Conservation (phyloP, 2,888 invertebrate genomes). For the Teinopalpus imperialis region DNA sequence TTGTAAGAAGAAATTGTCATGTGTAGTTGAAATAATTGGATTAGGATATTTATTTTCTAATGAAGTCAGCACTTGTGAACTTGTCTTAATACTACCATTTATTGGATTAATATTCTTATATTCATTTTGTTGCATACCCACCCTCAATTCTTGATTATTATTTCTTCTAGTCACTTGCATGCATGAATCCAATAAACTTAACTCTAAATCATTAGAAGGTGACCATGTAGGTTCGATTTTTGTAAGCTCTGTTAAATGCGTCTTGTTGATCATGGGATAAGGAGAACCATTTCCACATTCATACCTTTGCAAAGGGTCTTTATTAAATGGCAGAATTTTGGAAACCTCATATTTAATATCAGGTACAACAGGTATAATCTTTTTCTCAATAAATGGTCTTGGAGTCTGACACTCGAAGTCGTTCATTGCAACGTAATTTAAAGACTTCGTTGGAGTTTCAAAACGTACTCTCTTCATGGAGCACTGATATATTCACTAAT, state of each 20-base stretch:
- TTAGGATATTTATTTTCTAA: constrained; percentile 38
- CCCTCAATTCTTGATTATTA: constrained; percentile 19
- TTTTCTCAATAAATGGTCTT: constrained; percentile 57
- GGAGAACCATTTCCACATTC: constrained; percentile 62
- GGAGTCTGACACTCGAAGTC: constrained; percentile 69
- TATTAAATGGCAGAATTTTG: constrained; percentile 44
- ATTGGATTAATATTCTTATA: too few relatives aligned
- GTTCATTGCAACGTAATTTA: constrained; percentile 45
- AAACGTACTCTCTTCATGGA: constrained; percentile 75
- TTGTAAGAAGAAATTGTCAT: constrained; percentile 62
- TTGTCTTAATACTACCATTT: neutral
- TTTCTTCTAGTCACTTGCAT: constrained; percentile 41
- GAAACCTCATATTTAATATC: constrained; percentile 34
- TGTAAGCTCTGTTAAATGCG: constrained; percentile 34
- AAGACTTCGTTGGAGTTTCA: constrained; percentile 45
- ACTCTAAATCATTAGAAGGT: constrained; percentile 64
- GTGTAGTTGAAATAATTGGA: constrained; percentile 46
- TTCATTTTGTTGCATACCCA: too few relatives aligned
- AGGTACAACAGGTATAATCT: constrained; percentile 37
- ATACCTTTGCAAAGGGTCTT: constrained; percentile 59
- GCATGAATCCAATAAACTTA: constrained; percentile 63
- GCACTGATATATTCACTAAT: too few relatives aligned
- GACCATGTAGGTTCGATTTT: constrained; percentile 40
- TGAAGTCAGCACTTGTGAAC: constrained; percentile 36
- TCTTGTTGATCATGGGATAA: constrained; percentile 56